Percentiles rank a stretch among this genome's conserved stretches.
phyloP scores from a whole-genome alignment of 2,797 vertebrate species.

The Phylloscopus collybita region DNA sequence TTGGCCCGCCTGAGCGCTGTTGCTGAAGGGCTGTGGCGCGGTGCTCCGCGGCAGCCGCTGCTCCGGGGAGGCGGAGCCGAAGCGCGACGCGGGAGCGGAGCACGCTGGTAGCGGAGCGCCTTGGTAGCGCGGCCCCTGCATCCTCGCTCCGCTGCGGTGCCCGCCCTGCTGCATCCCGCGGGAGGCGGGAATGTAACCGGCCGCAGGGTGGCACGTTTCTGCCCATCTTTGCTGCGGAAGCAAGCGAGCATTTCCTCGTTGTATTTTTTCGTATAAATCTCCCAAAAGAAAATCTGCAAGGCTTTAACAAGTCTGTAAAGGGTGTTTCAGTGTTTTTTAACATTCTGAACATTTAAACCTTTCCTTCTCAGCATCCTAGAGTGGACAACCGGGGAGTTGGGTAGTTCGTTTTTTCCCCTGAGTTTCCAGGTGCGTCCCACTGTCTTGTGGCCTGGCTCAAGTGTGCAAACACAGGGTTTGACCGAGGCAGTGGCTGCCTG shows the following conservation, averaged over 20 bases:
- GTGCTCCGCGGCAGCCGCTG: neutral
- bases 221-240: neutral
- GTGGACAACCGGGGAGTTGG: accelerated
- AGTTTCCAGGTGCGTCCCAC: neutral
- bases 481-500: accelerated
- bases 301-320: neutral
- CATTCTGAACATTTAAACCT: neutral
- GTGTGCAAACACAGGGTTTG: neutral
- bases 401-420: accelerated
- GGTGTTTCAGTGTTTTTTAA: neutral
- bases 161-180: neutral
- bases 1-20: neutral
- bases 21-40: neutral
- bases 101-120: neutral
- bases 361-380: neutral
- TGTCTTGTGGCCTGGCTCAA: neutral
- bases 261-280: neutral
- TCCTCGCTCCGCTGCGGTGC: neutral
- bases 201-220: no score
- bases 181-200: neutral
- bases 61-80: neutral
- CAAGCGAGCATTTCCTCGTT: neutral
- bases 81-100: neutral
- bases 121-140: accelerated
- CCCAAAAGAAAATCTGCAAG: neutral